Evolutionary conservation across 2,113 vertebrate species (phyloP), one percentile per base, ranked within the genome.

Genomic region (Plectropomus leopardus): DNA sequence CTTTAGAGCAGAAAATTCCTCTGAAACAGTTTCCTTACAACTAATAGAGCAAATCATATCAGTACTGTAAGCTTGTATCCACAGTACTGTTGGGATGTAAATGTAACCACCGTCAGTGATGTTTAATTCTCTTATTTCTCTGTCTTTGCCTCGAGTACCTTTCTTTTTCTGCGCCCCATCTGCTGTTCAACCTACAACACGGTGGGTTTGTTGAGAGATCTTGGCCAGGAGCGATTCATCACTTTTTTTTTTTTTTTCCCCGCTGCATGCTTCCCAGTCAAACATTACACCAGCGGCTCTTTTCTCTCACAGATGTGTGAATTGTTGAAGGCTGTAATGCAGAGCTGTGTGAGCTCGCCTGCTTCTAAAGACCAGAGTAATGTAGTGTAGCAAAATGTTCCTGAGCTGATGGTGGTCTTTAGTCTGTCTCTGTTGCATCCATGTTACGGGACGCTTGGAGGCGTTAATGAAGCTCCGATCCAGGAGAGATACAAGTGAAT

Each of bases 361-460:
- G 77, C 28, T 48, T 60, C 86, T 83, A 81, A 86, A 87, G 83
- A 77, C n/a, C 59, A 61, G 81, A 83, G 81, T 92, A 91, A 91
- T 89, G 85, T 86, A 79, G 85, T 86, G 86, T 85, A 53, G 76
- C 78, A 74, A 80, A 87, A 88, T 81, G 83, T 76, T 84, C 81
- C 60, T 17, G 0, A 72, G 53, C 73, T 72, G 74, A 80, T 47
- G 81, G 55, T 60, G 80, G 48, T 67, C 76, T 89, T 47, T 15
- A 54, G 72, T 80, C 65, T 72, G 51, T 76, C 81, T 88, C 76
- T 65, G 60, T 51, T 82, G 50, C 58, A 69, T 58, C 76, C n/a
- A 65, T 28, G 57, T 73, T 48, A 36, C 11, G 67, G 59, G 13
- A 82, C 19, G 32, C 63, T 21, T 0, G 61, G 65, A 61, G 50